phyloP scores from a whole-genome alignment of 2,113 vertebrate species.

The Calypte anna region DNA sequence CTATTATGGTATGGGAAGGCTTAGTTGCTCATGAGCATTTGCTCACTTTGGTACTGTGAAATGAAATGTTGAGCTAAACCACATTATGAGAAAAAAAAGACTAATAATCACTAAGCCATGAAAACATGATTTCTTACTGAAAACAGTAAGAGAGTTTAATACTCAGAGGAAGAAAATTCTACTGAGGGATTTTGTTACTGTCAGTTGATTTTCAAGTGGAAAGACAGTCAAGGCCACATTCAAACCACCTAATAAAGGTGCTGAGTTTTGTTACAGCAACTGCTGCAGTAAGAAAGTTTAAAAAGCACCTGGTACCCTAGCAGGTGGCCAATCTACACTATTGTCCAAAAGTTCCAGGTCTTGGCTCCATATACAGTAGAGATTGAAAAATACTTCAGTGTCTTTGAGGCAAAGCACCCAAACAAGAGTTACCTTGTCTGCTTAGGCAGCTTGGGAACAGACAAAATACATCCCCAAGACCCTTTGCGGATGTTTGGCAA shows the following conservation, averaged over 20 bases:
- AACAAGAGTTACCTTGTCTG: neutral
- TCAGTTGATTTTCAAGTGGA: neutral
- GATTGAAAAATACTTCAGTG: neutral
- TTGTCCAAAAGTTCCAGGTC: neutral
- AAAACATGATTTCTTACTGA: too few relatives aligned
- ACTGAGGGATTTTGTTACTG: neutral
- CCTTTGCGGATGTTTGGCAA: neutral
- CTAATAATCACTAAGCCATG: neutral
- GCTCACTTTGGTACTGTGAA: neutral
- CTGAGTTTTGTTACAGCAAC: accelerated
- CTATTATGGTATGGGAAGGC: neutral
- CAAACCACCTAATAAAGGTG: neutral
- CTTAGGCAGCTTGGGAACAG: neutral
- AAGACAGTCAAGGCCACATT: neutral
- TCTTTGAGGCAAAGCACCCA: neutral
- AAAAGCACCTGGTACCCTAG: neutral
- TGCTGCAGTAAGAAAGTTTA: neutral
- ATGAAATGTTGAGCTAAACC: neutral
- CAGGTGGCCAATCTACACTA: accelerated
- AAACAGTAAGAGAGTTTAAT: neutral
- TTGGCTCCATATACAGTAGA: neutral
- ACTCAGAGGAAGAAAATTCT: neutral
- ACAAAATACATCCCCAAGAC: neutral
- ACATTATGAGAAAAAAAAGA: neutral
- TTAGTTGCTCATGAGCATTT: neutral